phyloP scores from a whole-genome alignment of 2,113 vertebrate genomes.

The Myotis lucifugus region DNA sequence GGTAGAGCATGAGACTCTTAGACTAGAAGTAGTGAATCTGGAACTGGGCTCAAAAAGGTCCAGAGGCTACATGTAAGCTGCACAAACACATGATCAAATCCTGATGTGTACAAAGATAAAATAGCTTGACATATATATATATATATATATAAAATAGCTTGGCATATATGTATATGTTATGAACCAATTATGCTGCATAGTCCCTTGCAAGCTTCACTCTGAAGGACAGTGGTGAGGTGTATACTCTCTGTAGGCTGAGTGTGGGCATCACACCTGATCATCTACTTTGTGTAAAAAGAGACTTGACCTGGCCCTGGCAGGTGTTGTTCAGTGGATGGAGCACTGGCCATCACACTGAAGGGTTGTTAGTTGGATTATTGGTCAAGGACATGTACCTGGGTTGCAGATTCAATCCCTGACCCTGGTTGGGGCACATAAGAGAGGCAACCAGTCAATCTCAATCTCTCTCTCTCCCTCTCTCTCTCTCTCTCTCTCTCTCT shows the following conservation, averaged over 20 bases:
- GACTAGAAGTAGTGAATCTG: background rate
- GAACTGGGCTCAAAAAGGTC: background rate
- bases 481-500: no score
- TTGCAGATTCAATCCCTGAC: no score
- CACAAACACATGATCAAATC: background rate
- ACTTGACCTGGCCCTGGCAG: background rate
- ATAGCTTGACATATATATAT: background rate
- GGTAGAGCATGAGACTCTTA: slow-evolving; percentile 99
- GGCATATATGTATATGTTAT: background rate
- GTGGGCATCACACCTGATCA: background rate
- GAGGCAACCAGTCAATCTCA: no score
- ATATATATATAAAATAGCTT: background rate
- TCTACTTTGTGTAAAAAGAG: background rate
- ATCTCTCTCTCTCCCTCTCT: no score
- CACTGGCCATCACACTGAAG: no score
- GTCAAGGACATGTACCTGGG: no score
- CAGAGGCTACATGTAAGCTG: background rate
- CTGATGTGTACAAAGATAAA: background rate
- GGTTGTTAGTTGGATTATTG: no score
- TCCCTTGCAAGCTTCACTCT: background rate
- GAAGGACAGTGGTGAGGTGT: background rate
- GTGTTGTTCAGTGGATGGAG: no score
- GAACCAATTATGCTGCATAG: background rate
- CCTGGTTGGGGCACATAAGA: no score
- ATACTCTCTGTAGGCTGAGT: background rate